Conservation (phyloP, 2,113 vertebrate genomes). For the Anhinga rufa region DNA sequence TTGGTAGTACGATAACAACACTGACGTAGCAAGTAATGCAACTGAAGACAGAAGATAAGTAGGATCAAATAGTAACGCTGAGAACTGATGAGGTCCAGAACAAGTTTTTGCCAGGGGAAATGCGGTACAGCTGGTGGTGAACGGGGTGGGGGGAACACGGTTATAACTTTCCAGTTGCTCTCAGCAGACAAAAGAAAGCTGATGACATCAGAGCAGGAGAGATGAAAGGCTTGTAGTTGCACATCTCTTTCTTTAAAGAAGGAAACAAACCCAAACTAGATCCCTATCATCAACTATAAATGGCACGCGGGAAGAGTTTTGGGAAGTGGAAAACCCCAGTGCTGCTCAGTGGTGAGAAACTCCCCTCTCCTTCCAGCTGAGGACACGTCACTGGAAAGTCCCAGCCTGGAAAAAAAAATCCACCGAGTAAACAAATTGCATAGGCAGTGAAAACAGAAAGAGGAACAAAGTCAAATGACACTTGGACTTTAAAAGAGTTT, state of each 20-base stretch:
- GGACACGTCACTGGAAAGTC: slow-evolving; percentile 46
- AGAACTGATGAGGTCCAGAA: neutral
- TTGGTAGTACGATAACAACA: neutral
- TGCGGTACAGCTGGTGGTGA: neutral
- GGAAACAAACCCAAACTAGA: slow-evolving; percentile 2
- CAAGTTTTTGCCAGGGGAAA: neutral
- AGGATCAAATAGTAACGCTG: neutral
- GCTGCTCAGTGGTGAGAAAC: neutral
- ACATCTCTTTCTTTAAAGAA: neutral
- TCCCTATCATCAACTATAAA: neutral
- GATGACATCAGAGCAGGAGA: neutral
- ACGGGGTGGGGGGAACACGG: no score
- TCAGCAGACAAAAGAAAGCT: neutral
- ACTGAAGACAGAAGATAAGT: neutral
- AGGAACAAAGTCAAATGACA: slow-evolving; percentile 17
- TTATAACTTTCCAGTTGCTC: neutral
- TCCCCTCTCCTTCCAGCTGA: neutral
- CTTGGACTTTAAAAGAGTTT: neutral
- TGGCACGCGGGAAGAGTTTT: neutral
- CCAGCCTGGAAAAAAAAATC: neutral
- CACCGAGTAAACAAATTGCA: neutral
- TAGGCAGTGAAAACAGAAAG: slow-evolving; percentile 5
- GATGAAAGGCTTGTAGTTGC: neutral
- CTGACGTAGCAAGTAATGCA: neutral
- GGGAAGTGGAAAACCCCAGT: slow-evolving; percentile 10